Percentiles rank a stretch among this genome's conserved stretches.
These are phyloP conservation scores for Telenomus remus DNA, from an alignment of 1,140 invertebrate genomes.

Conservation along the genomic window DNA sequence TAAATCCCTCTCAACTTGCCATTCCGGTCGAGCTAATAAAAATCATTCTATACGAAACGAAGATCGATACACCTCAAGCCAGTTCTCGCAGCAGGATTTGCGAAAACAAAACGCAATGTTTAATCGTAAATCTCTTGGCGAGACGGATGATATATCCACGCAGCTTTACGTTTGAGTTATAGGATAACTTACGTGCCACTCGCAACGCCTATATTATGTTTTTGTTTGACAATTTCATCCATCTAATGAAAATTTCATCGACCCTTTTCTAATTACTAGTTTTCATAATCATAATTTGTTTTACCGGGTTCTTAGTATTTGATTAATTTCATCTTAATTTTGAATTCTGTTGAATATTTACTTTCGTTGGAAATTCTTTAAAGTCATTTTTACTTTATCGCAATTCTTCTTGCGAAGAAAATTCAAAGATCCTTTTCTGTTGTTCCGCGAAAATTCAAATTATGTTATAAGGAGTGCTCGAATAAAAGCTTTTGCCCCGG, in stretches of 20 bases:
- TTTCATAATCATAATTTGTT: too few species aligned
- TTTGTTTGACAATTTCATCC: background rate
- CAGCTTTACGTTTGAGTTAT: slow-evolving; percentile 20
- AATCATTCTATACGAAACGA: background rate
- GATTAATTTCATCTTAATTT: too few species aligned
- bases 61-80: background rate
- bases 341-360: too few species aligned
- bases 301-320: too few species aligned
- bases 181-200: slow-evolving; percentile 19
- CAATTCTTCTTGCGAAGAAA: background rate
- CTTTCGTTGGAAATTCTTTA: too few species aligned
- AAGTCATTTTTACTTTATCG: too few species aligned
- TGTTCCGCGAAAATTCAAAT: slow-evolving; percentile 2
- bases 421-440: background rate
- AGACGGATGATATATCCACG: slow-evolving; percentile 14
- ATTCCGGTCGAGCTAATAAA: too few species aligned
- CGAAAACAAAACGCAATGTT: slow-evolving; percentile 4
- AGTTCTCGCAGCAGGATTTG: background rate
- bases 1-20: too few species aligned
- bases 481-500: background rate
- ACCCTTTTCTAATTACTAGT: too few species aligned
- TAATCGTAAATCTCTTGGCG: slow-evolving; percentile 12
- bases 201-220: slow-evolving; percentile 11
- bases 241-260: too few species aligned
- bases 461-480: background rate